These are phyloP conservation scores for Calliphora vicina DNA, from an alignment of 1,140 invertebrate species.

Conservation along the genomic window DNA sequence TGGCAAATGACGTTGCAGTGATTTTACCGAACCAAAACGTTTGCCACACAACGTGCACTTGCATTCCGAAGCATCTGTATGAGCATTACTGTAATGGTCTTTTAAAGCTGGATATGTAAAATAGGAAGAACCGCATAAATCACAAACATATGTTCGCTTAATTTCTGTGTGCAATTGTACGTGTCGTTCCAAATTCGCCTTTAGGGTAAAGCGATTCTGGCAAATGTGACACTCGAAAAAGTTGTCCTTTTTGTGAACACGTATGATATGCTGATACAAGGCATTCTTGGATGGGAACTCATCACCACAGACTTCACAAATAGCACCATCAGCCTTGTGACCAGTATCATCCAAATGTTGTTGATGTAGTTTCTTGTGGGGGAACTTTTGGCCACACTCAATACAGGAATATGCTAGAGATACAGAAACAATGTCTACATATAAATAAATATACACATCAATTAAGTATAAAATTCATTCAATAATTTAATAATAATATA, in stretches of 20 bases:
- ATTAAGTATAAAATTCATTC: no score
- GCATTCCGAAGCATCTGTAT: slow-evolving; percentile 57
- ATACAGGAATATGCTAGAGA: slow-evolving; percentile 54
- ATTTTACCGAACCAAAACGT: slow-evolving; percentile 57
- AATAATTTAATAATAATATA: not conserved
- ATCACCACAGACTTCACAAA: slow-evolving; percentile 60
- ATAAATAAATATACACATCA: not conserved
- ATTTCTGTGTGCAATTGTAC: slow-evolving; percentile 62
- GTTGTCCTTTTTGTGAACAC: slow-evolving; percentile 59
- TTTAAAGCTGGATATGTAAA: slow-evolving; percentile 62
- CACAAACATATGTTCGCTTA: slow-evolving; percentile 61
- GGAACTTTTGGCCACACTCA: slow-evolving; percentile 58
- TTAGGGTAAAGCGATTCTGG: slow-evolving; percentile 61
- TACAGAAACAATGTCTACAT: not conserved
- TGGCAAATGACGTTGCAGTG: slow-evolving; percentile 81
- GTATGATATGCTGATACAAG: slow-evolving; percentile 59
- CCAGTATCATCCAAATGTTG: slow-evolving; percentile 60
- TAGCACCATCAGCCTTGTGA: slow-evolving; percentile 59
- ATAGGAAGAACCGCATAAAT: slow-evolving; percentile 61
- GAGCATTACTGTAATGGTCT: slow-evolving; percentile 61
- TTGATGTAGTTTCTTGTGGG: slow-evolving; percentile 57
- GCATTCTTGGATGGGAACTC: slow-evolving; percentile 58
- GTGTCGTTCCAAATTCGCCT: slow-evolving; percentile 61
- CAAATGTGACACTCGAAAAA: slow-evolving; percentile 63
- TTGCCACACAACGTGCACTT: slow-evolving; percentile 61